A percentile compares a stretch with the other conserved stretches of the same genome.
These are phyloP conservation scores for Scomber colias DNA, from an alignment of 2,113 vertebrate species.

Conservation along the genomic window DNA sequence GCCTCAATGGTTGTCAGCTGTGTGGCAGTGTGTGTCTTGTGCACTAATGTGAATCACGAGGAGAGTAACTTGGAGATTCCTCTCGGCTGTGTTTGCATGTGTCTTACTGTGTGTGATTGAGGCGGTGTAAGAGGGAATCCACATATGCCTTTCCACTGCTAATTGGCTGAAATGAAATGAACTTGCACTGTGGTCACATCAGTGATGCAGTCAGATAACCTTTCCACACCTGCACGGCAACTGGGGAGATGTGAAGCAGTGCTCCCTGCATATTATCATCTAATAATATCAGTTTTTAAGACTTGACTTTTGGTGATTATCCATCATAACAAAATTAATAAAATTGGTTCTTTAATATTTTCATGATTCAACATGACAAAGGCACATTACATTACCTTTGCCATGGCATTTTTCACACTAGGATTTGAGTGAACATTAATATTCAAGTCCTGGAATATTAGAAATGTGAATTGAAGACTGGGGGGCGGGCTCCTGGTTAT, in stretches of 20 bases:
- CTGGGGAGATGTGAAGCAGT: neutral
- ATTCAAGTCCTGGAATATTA: slow-evolving; percentile 2
- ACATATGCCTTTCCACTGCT: slow-evolving; percentile 23
- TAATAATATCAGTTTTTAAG: neutral
- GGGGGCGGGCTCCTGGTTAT: neutral
- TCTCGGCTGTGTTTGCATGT: slow-evolving; percentile 1
- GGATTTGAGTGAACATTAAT: neutral
- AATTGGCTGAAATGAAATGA: slow-evolving; percentile 20
- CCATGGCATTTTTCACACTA: too few species aligned
- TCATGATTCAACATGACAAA: slow-evolving; percentile 9
- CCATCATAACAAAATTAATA: slow-evolving; percentile 22
- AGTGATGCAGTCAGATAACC: slow-evolving; percentile 37
- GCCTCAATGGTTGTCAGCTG: slow-evolving; percentile 65
- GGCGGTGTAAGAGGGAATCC: slow-evolving; percentile 7
- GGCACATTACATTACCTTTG: neutral
- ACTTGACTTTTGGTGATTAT: slow-evolving; percentile 40
- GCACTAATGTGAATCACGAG: slow-evolving; percentile 79
- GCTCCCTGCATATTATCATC: slow-evolving; percentile 13
- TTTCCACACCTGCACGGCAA: slow-evolving; percentile 39
- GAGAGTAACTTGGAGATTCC: slow-evolving; percentile 45
- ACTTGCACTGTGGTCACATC: slow-evolving; percentile 15
- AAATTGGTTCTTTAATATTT: neutral
- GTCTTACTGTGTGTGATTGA: slow-evolving; percentile 1
- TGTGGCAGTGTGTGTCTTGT: slow-evolving; percentile 35
- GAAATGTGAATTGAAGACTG: neutral